These are phyloP conservation scores for Dryoscopus gambensis DNA, from an alignment of 2,113 vertebrate species.

Conservation along the genomic window DNA sequence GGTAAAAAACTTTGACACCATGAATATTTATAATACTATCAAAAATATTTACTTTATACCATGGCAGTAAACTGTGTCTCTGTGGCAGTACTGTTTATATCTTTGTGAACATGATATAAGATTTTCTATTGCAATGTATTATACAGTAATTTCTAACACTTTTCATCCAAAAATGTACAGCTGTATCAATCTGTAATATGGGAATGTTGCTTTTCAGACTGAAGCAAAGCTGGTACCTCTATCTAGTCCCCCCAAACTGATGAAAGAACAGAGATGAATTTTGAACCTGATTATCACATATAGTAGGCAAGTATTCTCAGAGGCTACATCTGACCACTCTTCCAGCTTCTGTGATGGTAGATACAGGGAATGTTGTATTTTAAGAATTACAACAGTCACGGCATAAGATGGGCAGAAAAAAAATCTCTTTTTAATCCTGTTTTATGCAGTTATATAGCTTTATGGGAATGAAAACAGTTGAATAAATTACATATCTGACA, in stretches of 20 bases:
- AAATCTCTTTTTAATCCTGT: not conserved
- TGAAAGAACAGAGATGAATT: not conserved
- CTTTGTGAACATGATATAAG: not conserved
- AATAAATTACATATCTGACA: not conserved
- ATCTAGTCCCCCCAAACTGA: not conserved
- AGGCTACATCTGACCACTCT: not conserved
- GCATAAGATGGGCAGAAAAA: not conserved
- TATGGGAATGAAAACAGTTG: not conserved
- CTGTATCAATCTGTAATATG: not conserved
- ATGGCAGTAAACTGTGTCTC: not conserved
- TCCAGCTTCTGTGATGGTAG: not conserved
- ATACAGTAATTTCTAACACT: not conserved
- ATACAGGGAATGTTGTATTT: not conserved
- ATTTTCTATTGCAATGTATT: not conserved
- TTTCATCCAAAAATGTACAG: not conserved
- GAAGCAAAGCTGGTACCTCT: not conserved
- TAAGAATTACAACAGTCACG: not conserved
- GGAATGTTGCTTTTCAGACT: not conserved
- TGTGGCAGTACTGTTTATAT: not conserved
- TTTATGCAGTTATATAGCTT: not conserved
- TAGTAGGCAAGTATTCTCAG: not conserved
- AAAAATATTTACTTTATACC: not conserved
- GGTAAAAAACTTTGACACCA: not conserved
- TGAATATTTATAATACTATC: not conserved
- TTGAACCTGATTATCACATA: not conserved